Base-by-base conservation (phyloP, 2,888 invertebrate genomes). In the Troglohyphantes excavatus region DNA sequence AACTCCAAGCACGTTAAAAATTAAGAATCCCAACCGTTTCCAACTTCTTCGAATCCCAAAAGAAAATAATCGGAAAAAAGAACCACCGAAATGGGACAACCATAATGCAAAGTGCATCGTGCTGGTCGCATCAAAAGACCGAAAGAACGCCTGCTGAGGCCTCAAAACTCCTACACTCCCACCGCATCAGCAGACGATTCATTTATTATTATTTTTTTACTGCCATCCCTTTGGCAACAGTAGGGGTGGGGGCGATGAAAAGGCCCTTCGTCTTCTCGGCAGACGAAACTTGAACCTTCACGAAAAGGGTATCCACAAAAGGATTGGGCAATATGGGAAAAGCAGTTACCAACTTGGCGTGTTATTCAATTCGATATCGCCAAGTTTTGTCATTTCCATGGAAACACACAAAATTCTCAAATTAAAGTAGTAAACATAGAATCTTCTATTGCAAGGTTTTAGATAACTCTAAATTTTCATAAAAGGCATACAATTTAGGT, bases 171-270 rank as follows among this genome's bases (percentile, higher is more conserved):
- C 72, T 26, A 17, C 72, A 23, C 46, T 73, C 46, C 46, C 19
- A 13, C 21, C 7, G 21, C 59, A 33, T 59, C 59, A 29, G 39
- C 63, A 78, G 63, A 43, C 61, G 23, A 65, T 65, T 43, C 63
- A 43, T 78, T 78, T 53, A 53, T 53, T 53, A 53, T 53, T 39
- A 39, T 39, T 39, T 53, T 53, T 78, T 65, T 75, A 59, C 65
- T 21, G 46, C 26, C 68, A 43, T 29, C 81, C 81, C 68, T 65
- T 43, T 67, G 43, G 43, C 46, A 67, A 53, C 6, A n/a, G 27
- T 39, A 39, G 59, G 59, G 70, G 65, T n/a, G 53, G n/a, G 39
- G 53, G 59, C 65, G 83, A 83, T 83, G 83, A 83, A 73, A 83
- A 83, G 83, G 63, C 39, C 59, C 39, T 65, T 78, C 78, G 65